phyloP scores from a whole-genome alignment of 2,888 invertebrate species.

The Trachelus stipa region DNA sequence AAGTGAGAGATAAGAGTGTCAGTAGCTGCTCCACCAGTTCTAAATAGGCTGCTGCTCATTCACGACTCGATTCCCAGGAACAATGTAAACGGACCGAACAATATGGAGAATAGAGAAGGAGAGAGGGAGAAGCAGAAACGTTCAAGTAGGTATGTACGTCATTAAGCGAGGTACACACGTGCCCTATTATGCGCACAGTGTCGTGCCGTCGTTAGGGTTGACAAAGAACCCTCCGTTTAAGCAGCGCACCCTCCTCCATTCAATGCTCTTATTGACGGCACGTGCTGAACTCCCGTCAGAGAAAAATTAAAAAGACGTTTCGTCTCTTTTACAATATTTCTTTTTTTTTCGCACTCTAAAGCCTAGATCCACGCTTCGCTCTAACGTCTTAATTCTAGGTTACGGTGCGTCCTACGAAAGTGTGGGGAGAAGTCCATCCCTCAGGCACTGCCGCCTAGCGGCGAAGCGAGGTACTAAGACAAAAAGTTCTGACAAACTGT shows the following conservation, averaged over 20 bases:
- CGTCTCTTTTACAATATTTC: neutral
- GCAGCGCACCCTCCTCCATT: neutral
- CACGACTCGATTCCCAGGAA: constrained; percentile 4
- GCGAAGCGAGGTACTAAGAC: neutral
- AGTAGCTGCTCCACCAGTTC: constrained; percentile 6
- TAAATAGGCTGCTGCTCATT: constrained; percentile 2
- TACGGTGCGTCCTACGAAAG: neutral
- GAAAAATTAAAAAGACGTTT: neutral
- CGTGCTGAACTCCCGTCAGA: neutral
- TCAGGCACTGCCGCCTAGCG: neutral
- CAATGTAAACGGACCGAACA: neutral
- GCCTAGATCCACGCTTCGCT: neutral
- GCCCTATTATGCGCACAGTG: constrained; percentile 39
- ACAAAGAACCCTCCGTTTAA: neutral
- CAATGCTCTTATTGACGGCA: neutral
- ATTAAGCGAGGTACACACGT: constrained; percentile 45
- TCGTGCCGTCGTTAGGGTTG: neutral
- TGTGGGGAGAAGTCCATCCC: neutral
- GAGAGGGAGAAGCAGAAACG: neutral
- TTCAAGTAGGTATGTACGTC: constrained; percentile 26
- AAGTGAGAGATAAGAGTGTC: constrained; percentile 16
- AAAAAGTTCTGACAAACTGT: neutral
- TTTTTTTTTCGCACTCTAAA: neutral
- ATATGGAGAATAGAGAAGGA: neutral
- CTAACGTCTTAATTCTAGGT: neutral